Evolutionary conservation across 2,888 invertebrate genomes (phyloP).

Genomic region (Cephus pygmeus): DNA sequence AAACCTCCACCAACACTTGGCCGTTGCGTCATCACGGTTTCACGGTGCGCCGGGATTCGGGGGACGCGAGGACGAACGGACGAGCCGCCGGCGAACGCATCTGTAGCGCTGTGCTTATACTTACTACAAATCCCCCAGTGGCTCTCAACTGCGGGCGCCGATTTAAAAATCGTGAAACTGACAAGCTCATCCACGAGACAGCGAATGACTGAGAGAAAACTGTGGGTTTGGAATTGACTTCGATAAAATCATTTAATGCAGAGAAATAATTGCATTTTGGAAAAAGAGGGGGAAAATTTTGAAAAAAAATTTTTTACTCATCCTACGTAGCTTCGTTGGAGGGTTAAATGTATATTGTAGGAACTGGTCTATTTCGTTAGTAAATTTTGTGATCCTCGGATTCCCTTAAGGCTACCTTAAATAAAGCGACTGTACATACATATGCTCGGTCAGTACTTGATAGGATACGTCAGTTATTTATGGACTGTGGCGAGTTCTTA

Average conservation of each 20-base stretch:
- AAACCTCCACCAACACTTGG: slow-evolving; percentile 41
- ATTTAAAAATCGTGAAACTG: neutral
- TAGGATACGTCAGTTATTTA: slow-evolving; percentile 16
- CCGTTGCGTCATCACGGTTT: slow-evolving; percentile 52
- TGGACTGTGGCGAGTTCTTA: slow-evolving; percentile 16
- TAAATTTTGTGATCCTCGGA: too few species aligned
- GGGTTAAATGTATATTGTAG: too few species aligned
- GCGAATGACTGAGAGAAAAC: neutral
- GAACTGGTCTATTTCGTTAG: too few species aligned
- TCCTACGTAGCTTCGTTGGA: too few species aligned
- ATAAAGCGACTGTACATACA: too few species aligned
- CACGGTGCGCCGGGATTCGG: slow-evolving; percentile 46
- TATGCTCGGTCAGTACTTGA: neutral
- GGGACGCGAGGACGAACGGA: slow-evolving; percentile 6
- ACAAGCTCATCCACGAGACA: too few species aligned
- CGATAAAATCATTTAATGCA: neutral
- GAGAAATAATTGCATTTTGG: neutral
- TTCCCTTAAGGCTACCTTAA: too few species aligned
- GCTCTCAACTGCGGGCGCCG: slow-evolving; percentile 15
- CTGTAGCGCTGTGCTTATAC: slow-evolving; percentile 20
- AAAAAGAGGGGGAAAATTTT: neutral
- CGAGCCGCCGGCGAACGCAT: slow-evolving; percentile 29
- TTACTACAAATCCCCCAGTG: slow-evolving; percentile 26
- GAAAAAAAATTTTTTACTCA: too few species aligned
- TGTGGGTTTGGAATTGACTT: neutral